Base-by-base conservation (phyloP, 2,888 invertebrate species). In the Balanococcus diminutus region DNA sequence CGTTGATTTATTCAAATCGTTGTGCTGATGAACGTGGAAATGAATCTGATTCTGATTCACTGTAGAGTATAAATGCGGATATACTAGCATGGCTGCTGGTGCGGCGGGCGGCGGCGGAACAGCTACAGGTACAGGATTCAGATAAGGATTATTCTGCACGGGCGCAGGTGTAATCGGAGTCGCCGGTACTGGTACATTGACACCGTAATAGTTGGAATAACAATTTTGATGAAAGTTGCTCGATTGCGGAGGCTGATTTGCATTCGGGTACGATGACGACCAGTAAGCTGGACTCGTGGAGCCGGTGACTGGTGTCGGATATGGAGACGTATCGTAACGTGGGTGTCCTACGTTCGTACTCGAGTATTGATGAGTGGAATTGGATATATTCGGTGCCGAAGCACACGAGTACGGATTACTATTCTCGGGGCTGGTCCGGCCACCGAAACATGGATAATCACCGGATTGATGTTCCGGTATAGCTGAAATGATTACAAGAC, bases 31-130 rank as follows among this genome's bases (percentile, higher is more conserved):
- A 36, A 95, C 90, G 89, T 96, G 96, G 28, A 96, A 92, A 89
- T 96, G 96, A 87, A 96, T 95, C 91, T 96, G 95, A 90, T 95
- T 96, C 90, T 96, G 95, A 89, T 96, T 96, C 85, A 96, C 95
- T 31, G 95, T 95, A 67, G 95, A 95, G 90, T 95, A 95, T 0
- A 95, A 91, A 89, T 95, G 95, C 0, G 95, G 95, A 89, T 93
- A 93, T 0, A 95, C 92, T 25, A 96, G 93, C 93, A 95, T 94
- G 86, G 93, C 92, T 1, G 94, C 92, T 1, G 92, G 91, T 0
- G 93, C 92, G 88, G 92, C 92, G 87, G 92, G 87, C 91, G 91
- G 92, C 88, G 89, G 89, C 89, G 89, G 89, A 88, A 84, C 84
- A 16, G 84, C 28, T 42, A 84, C 85, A 36, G 84, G 36, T 39